Conservation (phyloP, 2,113 vertebrate species). For the Carassius carassius region DNA sequence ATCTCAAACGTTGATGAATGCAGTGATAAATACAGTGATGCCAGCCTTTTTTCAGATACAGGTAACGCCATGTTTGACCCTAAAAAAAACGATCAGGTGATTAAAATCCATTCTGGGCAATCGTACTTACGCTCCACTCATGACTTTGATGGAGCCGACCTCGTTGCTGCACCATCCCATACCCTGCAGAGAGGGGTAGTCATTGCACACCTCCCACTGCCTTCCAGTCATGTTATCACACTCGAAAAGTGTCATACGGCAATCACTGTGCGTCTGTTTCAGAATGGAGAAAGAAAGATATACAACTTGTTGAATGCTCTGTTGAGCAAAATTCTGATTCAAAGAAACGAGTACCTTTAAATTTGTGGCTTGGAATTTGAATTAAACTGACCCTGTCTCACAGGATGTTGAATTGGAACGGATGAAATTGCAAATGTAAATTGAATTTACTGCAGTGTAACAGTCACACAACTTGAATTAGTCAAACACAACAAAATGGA, state of each 20-base stretch:
- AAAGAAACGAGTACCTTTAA: background rate
- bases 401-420: background rate
- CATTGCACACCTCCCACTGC: slow-evolving; percentile 89
- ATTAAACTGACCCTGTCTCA: background rate
- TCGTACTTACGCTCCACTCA: slow-evolving; percentile 87
- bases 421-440: background rate
- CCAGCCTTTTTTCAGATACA: background rate
- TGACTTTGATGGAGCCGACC: slow-evolving; percentile 92
- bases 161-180: slow-evolving; percentile 97
- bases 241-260: slow-evolving; percentile 89
- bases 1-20: no score
- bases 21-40: no score
- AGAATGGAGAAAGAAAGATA: slow-evolving; percentile 16
- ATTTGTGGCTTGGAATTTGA: background rate
- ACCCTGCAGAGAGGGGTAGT: slow-evolving; percentile 95
- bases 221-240: slow-evolving; percentile 90
- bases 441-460: background rate
- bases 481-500: background rate
- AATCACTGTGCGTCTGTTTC: slow-evolving; percentile 90
- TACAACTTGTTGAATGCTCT: background rate
- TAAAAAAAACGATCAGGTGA: no score
- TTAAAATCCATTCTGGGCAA: no score
- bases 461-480: background rate
- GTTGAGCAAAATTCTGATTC: background rate
- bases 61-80: background rate